Evolutionary conservation across 2,113 vertebrate species (phyloP).

Genomic region (Terrapene triunguis): DNA sequence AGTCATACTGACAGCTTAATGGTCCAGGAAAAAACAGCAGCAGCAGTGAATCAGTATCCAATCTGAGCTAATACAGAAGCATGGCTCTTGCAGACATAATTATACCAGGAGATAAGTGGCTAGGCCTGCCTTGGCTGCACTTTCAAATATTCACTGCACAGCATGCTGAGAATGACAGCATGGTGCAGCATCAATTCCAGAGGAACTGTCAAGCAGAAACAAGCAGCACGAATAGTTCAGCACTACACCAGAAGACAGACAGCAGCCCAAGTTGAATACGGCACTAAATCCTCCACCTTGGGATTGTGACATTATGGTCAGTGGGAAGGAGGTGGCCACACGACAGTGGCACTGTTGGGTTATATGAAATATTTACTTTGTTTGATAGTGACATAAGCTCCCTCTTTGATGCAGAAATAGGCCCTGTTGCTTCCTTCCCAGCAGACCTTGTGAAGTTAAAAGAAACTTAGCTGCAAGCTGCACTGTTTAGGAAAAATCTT

Average conservation of each 20-base stretch:
- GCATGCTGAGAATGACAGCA: background rate
- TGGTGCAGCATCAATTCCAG: background rate
- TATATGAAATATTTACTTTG: background rate
- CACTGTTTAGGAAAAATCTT: background rate
- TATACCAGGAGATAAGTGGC: background rate
- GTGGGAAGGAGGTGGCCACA: background rate
- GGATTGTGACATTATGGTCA: background rate
- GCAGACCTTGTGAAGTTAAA: background rate
- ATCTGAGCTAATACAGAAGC: background rate
- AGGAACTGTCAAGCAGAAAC: background rate
- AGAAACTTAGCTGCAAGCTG: background rate
- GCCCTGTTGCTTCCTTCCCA: background rate
- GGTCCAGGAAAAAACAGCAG: background rate
- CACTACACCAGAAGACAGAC: rapidly evolving
- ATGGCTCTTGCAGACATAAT: background rate
- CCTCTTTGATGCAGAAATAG: background rate
- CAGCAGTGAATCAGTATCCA: conserved; percentile 2
- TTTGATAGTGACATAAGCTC: background rate
- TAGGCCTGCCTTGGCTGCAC: background rate
- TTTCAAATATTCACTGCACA: background rate
- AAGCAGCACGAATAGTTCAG: background rate
- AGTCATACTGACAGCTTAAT: conserved; percentile 53
- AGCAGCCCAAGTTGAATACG: background rate
- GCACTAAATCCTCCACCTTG: background rate
- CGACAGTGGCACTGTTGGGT: background rate